phyloP scores from a whole-genome alignment of 2,888 invertebrate species.

The Tethea ocularis region DNA sequence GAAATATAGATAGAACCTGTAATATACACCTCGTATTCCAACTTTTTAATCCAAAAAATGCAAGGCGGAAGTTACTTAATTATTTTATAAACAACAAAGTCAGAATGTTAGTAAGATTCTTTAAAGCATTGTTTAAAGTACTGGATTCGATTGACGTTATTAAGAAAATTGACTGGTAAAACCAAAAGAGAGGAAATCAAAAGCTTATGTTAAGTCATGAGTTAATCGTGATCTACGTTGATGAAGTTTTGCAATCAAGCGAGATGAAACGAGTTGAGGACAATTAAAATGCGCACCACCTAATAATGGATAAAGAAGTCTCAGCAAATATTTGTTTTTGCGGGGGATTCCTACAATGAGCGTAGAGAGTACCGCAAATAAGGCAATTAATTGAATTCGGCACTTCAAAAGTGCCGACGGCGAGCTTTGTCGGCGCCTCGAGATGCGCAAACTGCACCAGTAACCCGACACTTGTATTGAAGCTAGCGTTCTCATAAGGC shows the following conservation, averaged over 20 bases:
- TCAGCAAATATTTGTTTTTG: conserved; percentile 81
- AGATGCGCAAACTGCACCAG: conserved; percentile 45
- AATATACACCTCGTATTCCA: no score
- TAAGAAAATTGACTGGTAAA: neutral
- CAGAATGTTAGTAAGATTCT: no score
- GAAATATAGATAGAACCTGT: no score
- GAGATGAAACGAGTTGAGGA: conserved; percentile 30
- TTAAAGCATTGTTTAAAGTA: no score
- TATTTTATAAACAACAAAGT: no score
- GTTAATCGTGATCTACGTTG: neutral
- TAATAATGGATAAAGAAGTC: conserved; percentile 80
- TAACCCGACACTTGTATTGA: conserved; percentile 74
- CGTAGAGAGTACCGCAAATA: conserved; percentile 72
- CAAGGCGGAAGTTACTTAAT: no score
- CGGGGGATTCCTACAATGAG: conserved; percentile 69
- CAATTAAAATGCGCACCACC: conserved; percentile 67
- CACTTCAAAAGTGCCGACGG: conserved; percentile 74
- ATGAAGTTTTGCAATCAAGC: conserved; percentile 20
- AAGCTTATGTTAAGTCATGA: conserved; percentile 16
- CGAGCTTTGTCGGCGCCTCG: conserved; percentile 74
- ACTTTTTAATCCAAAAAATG: no score
- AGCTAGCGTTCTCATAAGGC: conserved; percentile 24
- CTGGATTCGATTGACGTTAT: neutral
- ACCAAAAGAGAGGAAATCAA: neutral
- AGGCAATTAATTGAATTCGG: conserved; percentile 83